Base-by-base conservation (phyloP, 2,888 invertebrate genomes). In the Metopia argyrocephala region DNA sequence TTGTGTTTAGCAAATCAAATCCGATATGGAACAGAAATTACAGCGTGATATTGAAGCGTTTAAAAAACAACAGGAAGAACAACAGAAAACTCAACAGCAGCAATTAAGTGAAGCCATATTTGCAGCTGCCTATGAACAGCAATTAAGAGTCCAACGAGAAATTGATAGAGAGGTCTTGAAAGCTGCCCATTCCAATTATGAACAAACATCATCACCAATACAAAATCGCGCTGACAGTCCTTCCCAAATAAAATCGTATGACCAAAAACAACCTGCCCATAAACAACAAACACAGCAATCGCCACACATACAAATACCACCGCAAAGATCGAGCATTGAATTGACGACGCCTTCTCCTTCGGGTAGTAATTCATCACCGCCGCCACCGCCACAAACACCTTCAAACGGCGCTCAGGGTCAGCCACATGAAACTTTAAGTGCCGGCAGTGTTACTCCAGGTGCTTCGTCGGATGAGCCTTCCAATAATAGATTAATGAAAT, bases 401-500 rank as follows among this genome's bases (percentile, higher is more conserved):
- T 3, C 28, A 5, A 1, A 62, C 9, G 7, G 21, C 12, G 50
- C 27, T n/a, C 79, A 61, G 38, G 12, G 18, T 66, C 79, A 52
- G 5, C 82, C 48, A 48, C 15, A 12, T 59, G 74, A 64, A 38
- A 27, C 20, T 7, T 5, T 64, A 38, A 64, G 68, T 57, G 45
- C 50, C n/a, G 76, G 62, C 15, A 74, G 71, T 31, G 45, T 62
- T 4, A 71, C 70, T 3, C 64, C 82, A 18, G 5, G 69, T 12
- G 23, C 76, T n/a, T 68, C 73, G 3, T 57, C 65, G n/a, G 86
- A 85, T 21, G 88, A 88, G 68, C 89, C 84, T 15, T 82, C 88
- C 6, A 89, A 89, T 79, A 89, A 90, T 78, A 87, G 90, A 2
- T 84, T 91, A 69, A 86, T 90, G 57, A 90, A 93, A 85, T 95